These are phyloP conservation scores for Chaetogeoica ovagalla DNA, from an alignment of 2,888 invertebrate species.

Conservation along the genomic window DNA sequence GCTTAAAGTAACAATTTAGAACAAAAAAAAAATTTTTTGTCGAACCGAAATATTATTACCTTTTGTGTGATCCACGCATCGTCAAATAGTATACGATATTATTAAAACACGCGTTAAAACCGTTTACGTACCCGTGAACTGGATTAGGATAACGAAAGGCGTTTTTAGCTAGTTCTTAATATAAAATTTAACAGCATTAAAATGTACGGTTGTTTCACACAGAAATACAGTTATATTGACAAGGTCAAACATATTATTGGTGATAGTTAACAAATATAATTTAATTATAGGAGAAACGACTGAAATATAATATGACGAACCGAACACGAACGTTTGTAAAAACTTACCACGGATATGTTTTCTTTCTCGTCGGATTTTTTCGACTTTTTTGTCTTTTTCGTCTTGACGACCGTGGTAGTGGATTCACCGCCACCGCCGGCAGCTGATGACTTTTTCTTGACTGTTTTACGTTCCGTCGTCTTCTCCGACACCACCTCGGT, in stretches of 20 bases:
- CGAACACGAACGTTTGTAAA: neutral
- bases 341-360: slow-evolving; percentile 64
- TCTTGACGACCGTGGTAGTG: slow-evolving; percentile 61
- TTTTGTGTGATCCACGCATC: neutral
- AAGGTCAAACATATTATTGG: neutral
- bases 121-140: slow-evolving; percentile 11
- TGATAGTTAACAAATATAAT: too few relatives aligned
- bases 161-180: neutral
- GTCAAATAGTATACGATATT: neutral
- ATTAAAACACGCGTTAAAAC: neutral
- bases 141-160: neutral
- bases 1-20: neutral
- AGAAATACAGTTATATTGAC: neutral
- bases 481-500: slow-evolving; percentile 39
- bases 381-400: slow-evolving; percentile 60
- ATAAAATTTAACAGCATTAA: neutral
- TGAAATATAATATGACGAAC: neutral
- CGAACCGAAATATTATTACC: slow-evolving; percentile 10
- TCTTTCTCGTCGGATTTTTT: slow-evolving; percentile 64
- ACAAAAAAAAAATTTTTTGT: slow-evolving; percentile 18
- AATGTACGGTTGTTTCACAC: neutral
- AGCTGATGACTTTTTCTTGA: slow-evolving; percentile 47
- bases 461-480: slow-evolving; percentile 37
- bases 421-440: slow-evolving; percentile 33
- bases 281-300: neutral